These are phyloP conservation scores for Nerophis ophidion DNA, from an alignment of 2,113 vertebrate genomes.

Conservation along the genomic window DNA sequence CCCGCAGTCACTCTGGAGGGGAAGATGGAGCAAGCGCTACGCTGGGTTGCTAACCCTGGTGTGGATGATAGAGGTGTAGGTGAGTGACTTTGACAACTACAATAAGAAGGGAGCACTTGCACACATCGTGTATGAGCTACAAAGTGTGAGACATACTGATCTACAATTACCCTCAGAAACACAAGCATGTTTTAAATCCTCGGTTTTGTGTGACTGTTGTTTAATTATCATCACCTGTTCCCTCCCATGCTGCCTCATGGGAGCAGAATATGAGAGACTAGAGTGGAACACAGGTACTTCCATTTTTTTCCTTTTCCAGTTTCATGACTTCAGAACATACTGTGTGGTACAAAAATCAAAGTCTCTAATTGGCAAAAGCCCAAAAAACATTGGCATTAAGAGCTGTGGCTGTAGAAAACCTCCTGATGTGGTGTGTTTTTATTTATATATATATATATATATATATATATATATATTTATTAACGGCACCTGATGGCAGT, in stretches of 20 bases:
- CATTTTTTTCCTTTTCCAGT: slow-evolving; percentile 7
- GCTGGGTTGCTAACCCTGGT: slow-evolving; percentile 93
- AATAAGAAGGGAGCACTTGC: neutral
- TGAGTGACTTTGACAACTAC: slow-evolving; percentile 56
- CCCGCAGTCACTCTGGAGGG: slow-evolving; percentile 92
- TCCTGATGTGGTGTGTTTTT: no score
- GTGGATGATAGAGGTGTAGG: slow-evolving; percentile 92
- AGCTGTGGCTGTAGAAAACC: no score
- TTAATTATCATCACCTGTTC: slow-evolving; percentile 43
- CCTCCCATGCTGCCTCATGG: slow-evolving; percentile 51
- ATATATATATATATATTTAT: no score
- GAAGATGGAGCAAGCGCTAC: slow-evolving; percentile 95
- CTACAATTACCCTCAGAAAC: neutral
- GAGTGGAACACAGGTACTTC: slow-evolving; percentile 63
- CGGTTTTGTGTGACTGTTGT: slow-evolving; percentile 19
- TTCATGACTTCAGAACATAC: neutral
- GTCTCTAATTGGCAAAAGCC: no score
- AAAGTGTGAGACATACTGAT: neutral
- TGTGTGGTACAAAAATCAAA: no score
- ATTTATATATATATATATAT: no score
- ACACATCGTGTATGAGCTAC: neutral
- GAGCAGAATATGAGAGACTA: slow-evolving; percentile 63
- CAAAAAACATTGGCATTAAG: no score
- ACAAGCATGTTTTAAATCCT: slow-evolving; percentile 8
- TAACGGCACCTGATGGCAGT: no score